phyloP scores from a whole-genome alignment of 2,888 invertebrate species.

The Cabera pusaria region DNA sequence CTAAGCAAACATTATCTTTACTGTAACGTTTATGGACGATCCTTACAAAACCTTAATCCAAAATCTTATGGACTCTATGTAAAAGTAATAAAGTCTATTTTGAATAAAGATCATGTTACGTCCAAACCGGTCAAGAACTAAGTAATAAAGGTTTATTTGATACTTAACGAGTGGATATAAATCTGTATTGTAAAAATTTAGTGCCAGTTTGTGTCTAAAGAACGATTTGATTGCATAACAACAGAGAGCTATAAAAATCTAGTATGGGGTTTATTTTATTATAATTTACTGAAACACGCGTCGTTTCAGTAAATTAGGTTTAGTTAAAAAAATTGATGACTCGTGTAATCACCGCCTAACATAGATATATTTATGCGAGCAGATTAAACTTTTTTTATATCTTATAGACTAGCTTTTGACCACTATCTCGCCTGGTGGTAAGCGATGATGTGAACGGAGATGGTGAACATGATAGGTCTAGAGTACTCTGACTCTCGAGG shows the following conservation, averaged over 20 bases:
- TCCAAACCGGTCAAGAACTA: constrained; percentile 14
- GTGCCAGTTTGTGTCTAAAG: constrained; percentile 11
- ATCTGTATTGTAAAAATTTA: constrained; percentile 18
- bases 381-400: too few species aligned
- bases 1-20: constrained; percentile 30
- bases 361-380: too few species aligned
- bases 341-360: too few species aligned
- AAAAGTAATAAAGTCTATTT: constrained; percentile 9
- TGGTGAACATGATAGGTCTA: too few species aligned
- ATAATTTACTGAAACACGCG: too few species aligned
- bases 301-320: too few species aligned
- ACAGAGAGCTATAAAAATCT: neutral
- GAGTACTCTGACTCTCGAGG: too few species aligned
- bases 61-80: constrained; percentile 17
- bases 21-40: constrained; percentile 31
- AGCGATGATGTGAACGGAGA: too few species aligned
- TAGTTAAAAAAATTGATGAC: too few species aligned
- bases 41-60: constrained; percentile 19
- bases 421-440: too few species aligned
- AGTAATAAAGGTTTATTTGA: constrained; percentile 21
- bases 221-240: constrained; percentile 10
- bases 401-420: too few species aligned
- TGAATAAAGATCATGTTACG: neutral
- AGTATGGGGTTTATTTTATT: too few species aligned
- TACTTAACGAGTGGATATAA: constrained; percentile 17